A percentile compares a stretch with the other conserved stretches of the same genome.
Evolutionary conservation across 92 coral and sea anemone genomes (phyloP).

Genomic region (Epizoanthus fatuus): DNA sequence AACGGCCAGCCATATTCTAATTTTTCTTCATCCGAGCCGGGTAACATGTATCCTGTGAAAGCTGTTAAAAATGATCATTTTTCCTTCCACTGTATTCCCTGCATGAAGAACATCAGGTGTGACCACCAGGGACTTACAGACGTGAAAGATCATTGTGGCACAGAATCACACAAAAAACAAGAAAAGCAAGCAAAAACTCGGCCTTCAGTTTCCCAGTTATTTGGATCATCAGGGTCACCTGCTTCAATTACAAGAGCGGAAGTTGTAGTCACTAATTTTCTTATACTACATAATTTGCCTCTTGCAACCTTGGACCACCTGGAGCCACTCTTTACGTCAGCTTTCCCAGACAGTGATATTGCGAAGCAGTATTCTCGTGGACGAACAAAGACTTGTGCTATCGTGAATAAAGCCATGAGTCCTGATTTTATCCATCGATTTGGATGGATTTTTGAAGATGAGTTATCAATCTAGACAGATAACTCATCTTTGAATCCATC

Average conservation of each 20-base stretch:
- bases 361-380: conserved; percentile 42
- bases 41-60: too few relatives aligned
- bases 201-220: conserved; percentile 44
- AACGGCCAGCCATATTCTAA: too few relatives aligned
- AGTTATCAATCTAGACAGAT: too few relatives aligned
- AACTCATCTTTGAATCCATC: too few relatives aligned
- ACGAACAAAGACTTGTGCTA: conserved; percentile 52
- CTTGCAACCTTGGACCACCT: conserved; percentile 34
- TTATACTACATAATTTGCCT: conserved; percentile 20
- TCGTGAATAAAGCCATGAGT: conserved; percentile 47
- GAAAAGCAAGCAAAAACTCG: conserved; percentile 46
- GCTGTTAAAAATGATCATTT: too few relatives aligned
- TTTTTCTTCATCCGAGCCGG: too few relatives aligned
- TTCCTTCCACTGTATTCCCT: too few relatives aligned
- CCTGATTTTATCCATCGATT: too few relatives aligned
- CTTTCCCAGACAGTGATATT: conserved; percentile 61
- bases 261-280: conserved; percentile 33
- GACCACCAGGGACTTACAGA: not conserved
- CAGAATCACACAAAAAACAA: conserved; percentile 17
- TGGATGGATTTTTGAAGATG: too few relatives aligned
- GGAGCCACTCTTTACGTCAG: conserved; percentile 39
- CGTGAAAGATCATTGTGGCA: conserved; percentile 32
- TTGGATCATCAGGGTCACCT: conserved; percentile 17
- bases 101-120: too few relatives aligned
- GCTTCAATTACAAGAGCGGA: conserved; percentile 28